These are phyloP conservation scores for Paguma larvata DNA, from an alignment of 2,797 vertebrate genomes.

Conservation along the genomic window DNA sequence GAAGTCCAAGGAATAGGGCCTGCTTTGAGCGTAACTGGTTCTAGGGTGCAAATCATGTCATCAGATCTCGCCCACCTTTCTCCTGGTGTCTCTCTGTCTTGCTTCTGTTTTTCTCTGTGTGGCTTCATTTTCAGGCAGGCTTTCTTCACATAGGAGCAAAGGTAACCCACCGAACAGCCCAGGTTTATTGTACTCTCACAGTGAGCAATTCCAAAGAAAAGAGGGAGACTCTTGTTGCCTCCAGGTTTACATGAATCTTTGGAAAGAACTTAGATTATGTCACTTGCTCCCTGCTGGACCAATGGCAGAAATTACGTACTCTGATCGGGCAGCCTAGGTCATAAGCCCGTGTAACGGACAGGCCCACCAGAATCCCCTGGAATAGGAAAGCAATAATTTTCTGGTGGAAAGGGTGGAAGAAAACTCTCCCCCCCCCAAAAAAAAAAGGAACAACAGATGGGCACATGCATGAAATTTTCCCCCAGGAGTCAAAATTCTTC, in stretches of 20 bases:
- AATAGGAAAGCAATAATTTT: not conserved
- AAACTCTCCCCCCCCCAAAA: not conserved
- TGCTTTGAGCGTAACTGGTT: not conserved
- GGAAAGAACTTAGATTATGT: not conserved
- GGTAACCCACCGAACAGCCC: not conserved
- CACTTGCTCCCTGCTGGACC: not conserved
- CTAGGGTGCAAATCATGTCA: not conserved
- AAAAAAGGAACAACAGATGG: not conserved
- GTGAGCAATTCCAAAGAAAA: not conserved
- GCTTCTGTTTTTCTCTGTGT: not conserved
- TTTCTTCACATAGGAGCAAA: not conserved
- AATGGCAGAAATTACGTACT: not conserved
- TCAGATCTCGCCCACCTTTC: not conserved
- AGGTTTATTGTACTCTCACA: not conserved
- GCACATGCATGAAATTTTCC: not conserved
- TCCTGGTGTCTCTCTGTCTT: not conserved
- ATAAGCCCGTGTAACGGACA: not conserved
- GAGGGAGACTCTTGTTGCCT: not conserved
- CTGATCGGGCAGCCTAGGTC: not conserved
- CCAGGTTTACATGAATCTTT: not conserved
- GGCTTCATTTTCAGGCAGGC: not conserved
- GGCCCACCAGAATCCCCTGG: not conserved
- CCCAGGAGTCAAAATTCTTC: slow-evolving; percentile 46
- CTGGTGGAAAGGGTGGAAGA: not conserved
- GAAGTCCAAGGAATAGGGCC: not conserved